Base-by-base conservation (phyloP, 1,140 invertebrate genomes). In the Pseudoatta argentina region DNA sequence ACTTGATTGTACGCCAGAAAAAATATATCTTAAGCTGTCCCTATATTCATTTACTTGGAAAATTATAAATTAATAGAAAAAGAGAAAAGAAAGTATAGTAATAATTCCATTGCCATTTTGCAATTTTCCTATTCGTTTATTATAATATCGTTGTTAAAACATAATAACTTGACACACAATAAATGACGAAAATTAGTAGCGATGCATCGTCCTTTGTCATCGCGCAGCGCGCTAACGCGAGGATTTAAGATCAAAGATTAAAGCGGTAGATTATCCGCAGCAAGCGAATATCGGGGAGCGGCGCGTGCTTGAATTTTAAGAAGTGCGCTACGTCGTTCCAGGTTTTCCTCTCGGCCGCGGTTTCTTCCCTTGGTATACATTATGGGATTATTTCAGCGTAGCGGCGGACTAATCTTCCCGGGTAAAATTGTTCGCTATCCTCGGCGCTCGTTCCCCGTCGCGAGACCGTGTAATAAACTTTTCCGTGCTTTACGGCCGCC, bases 391-490 rank as follows among this genome's bases (percentile, higher is more conserved):
- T 90, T 87, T 87, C 67, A 86, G 59, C 75, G 48, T 53, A 73
- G 44, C 75, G 86, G 55, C 39, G 81, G 64, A 86, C 81, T 90
- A 91, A 91, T 91, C 89, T 88, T 88, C 79, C 72, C 64, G 44
- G 69, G 86, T n/a, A 48, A 88, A 90, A 90, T 91, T 90, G 82
- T 88, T 83, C 64, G 64, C 59, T 66, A 87, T 79, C 63, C 53
- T 44, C 63, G 66, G 39, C 72, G 64, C 76, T 79, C 76, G 63
- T 77, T 86, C 24, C 34, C n/a, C 51, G 69, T 78, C 81, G 64
- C 83, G 57, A 16, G 59, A 59, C 75, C 79, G 69, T 78, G 89
- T 90, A 91, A 91, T 90, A 90, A 90, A 90, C 86, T 88, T 87
- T 83, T 51, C 57, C 18, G 24, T 48, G 30, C 83, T 90, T 89